phyloP scores from a whole-genome alignment of 2,888 invertebrate species.

The Monochamus alternatus region DNA sequence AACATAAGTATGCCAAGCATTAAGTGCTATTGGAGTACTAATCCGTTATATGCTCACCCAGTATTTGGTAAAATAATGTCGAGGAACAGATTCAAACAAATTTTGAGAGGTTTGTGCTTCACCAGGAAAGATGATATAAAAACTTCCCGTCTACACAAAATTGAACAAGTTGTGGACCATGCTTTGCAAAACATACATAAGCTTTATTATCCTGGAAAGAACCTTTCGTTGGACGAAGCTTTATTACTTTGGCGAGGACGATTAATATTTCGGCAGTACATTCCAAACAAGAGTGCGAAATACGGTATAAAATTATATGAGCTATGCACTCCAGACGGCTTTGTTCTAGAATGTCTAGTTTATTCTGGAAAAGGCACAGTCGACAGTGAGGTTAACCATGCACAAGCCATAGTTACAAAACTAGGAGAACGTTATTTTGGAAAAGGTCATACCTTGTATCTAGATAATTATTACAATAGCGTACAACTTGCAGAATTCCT shows the following conservation, averaged over 20 bases:
- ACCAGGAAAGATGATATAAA: slow-evolving; percentile 34
- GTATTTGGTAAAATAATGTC: slow-evolving; percentile 15
- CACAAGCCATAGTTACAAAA: not conserved
- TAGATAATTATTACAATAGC: slow-evolving; percentile 22
- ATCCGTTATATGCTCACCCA: slow-evolving; percentile 5
- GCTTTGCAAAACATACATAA: slow-evolving; percentile 34
- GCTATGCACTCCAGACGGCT: slow-evolving; percentile 13
- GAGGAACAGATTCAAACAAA: slow-evolving; percentile 22
- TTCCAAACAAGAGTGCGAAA: slow-evolving; percentile 19
- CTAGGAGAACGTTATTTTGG: not conserved
- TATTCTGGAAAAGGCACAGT: slow-evolving; percentile 15
- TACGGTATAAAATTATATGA: slow-evolving; percentile 24
- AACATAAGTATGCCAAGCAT: slow-evolving; percentile 11
- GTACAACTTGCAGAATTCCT: not conserved
- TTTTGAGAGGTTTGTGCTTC: slow-evolving; percentile 39
- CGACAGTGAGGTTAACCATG: not conserved
- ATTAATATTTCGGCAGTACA: slow-evolving; percentile 13
- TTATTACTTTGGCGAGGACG: slow-evolving; percentile 15
- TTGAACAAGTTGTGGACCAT: slow-evolving; percentile 35
- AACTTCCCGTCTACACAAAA: slow-evolving; percentile 39
- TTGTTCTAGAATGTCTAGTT: slow-evolving; percentile 3
- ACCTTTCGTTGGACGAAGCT: slow-evolving; percentile 11
- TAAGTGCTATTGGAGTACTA: not conserved
- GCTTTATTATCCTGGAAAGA: slow-evolving; percentile 12
- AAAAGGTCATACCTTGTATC: slow-evolving; percentile 14